These are phyloP conservation scores for Myripristis murdjan DNA, from an alignment of 2,797 vertebrate genomes.

Conservation along the genomic window DNA sequence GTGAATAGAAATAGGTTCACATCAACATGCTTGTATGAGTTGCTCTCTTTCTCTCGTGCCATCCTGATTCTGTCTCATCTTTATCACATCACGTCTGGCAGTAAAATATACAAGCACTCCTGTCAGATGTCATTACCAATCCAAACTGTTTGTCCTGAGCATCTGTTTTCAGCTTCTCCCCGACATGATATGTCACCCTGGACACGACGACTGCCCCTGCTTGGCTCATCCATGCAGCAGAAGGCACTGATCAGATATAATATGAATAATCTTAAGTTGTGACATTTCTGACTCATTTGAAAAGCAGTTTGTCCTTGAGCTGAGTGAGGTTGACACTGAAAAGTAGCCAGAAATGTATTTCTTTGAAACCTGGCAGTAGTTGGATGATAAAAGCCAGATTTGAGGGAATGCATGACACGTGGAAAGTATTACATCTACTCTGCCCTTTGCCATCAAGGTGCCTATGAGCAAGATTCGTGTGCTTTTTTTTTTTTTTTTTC, in stretches of 20 bases:
- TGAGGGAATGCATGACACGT: slow-evolving; percentile 66
- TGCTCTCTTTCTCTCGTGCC: slow-evolving; percentile 41
- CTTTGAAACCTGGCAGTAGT: slow-evolving; percentile 63
- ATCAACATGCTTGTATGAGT: slow-evolving; percentile 11
- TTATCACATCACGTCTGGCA: slow-evolving; percentile 69
- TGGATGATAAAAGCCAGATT: slow-evolving; percentile 66
- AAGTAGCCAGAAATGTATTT: slow-evolving; percentile 60
- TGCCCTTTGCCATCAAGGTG: slow-evolving; percentile 42
- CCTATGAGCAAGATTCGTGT: slow-evolving; percentile 67
- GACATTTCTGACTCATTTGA: slow-evolving; percentile 66
- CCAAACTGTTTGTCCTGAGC: slow-evolving; percentile 24
- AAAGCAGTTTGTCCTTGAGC: slow-evolving; percentile 59
- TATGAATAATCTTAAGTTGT: slow-evolving; percentile 56
- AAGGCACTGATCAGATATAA: slow-evolving; percentile 60
- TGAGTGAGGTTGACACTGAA: slow-evolving; percentile 54
- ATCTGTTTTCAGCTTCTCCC: not conserved
- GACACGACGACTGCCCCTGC: slow-evolving; percentile 60
- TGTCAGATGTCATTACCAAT: slow-evolving; percentile 72
- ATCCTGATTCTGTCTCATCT: slow-evolving; percentile 73
- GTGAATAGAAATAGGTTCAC: slow-evolving; percentile 10
- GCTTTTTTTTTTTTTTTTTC: slow-evolving; percentile 30
- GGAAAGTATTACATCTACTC: slow-evolving; percentile 73
- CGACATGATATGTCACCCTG: slow-evolving; percentile 59
- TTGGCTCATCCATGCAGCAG: slow-evolving; percentile 51
- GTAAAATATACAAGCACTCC: slow-evolving; percentile 65